Percentiles rank a stretch among this genome's conserved stretches.
Evolutionary conservation across 2,113 vertebrate species (phyloP).

Genomic region (Centropristis striata): DNA sequence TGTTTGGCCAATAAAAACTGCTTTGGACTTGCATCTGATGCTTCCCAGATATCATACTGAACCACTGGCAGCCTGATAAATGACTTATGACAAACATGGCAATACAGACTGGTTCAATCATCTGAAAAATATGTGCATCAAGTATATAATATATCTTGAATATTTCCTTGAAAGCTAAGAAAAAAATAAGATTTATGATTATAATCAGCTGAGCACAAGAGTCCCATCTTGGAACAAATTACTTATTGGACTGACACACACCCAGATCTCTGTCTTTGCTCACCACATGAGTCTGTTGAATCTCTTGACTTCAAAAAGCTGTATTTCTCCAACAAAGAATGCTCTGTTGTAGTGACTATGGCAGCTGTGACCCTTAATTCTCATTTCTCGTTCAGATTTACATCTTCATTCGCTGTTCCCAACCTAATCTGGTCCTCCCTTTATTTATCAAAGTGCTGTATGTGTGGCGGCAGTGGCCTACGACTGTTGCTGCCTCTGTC

Average conservation of each 20-base stretch:
- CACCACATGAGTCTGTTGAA: not conserved
- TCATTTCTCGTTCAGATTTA: slow-evolving; percentile 49
- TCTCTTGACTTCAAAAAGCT: slow-evolving; percentile 9
- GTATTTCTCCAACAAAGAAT: slow-evolving; percentile 41
- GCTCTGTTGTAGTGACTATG: not conserved
- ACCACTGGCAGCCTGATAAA: not conserved
- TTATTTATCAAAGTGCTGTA: slow-evolving; percentile 48
- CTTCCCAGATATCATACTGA: slow-evolving; percentile 22
- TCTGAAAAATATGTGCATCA: slow-evolving; percentile 27
- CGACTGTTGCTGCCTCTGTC: slow-evolving; percentile 21
- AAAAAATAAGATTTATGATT: slow-evolving; percentile 38
- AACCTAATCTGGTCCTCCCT: slow-evolving; percentile 30
- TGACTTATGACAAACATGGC: slow-evolving; percentile 17
- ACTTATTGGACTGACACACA: not conserved
- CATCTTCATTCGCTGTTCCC: slow-evolving; percentile 24
- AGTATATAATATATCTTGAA: not conserved
- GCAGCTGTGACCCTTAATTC: slow-evolving; percentile 10
- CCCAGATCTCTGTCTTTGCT: slow-evolving; percentile 47
- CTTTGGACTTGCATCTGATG: slow-evolving; percentile 29
- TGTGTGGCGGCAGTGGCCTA: slow-evolving; percentile 6
- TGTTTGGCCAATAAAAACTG: not conserved
- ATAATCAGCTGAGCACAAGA: slow-evolving; percentile 16
- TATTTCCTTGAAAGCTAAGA: not conserved
- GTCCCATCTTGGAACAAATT: not conserved
- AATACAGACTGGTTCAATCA: slow-evolving; percentile 1